Base-by-base conservation (phyloP, 2,113 vertebrate genomes). In the Saimiri boliviensis region DNA sequence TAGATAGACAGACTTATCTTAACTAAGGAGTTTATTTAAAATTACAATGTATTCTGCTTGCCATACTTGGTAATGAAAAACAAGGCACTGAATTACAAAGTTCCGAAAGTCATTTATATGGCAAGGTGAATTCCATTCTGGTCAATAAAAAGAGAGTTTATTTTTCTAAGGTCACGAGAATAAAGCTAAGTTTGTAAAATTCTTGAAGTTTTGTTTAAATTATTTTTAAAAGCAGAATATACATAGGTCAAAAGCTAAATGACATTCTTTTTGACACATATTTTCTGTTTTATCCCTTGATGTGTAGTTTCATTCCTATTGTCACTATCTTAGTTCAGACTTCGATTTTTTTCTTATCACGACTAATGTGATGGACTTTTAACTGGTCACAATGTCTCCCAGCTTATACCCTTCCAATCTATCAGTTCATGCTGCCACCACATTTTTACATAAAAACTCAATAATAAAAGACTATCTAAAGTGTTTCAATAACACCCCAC, bases 161-260 rank as follows among this genome's bases (percentile, higher is more conserved):
- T 83, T 76, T 94, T 91, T 92, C 68, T 42, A 74, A 90, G 81
- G 4, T 79, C 68, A 35, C 54, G 4, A 63, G 73, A 93, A 95
- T 71, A 19, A 91, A 68, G 42, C 13, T 76, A 90, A 37, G 9
- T 80, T 92, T 90, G 32, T 37, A 52, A 5, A 83, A 47, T 58
- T 81, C 30, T 30, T 73, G 20, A 89, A 79, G 52, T 73, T 93
- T 71, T 47, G 16, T 56, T 56, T 85, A 93, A 70, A 87, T 35
- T 84, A 82, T 35, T 85, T 92, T 93, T 85, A 54, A 63, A 76
- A 60, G 14, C 14, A 89, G 47, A 94, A 77, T 86, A 89, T 19
- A 73, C n/a, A 47, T 14, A 83, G 21, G 4, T 81, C 66, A 89
- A 94, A 45, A 52, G 32, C 17, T 89, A 82, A 89, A 3, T 60